These are phyloP conservation scores for Thalpophila matura DNA, from an alignment of 2,888 invertebrate species.

Conservation along the genomic window DNA sequence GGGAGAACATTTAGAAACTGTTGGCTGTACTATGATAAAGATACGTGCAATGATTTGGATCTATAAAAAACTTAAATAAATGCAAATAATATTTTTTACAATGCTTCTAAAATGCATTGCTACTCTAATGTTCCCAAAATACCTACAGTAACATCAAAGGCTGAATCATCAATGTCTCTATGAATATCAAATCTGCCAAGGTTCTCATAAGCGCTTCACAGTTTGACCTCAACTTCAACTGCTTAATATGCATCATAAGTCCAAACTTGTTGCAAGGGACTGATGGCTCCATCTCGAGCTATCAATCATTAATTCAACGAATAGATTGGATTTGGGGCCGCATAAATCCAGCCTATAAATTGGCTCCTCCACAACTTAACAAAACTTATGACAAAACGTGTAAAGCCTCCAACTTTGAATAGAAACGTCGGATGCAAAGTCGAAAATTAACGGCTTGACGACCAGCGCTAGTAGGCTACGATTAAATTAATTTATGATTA, in stretches of 20 bases:
- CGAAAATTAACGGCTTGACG: conserved; percentile 44
- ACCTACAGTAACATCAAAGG: conserved; percentile 13
- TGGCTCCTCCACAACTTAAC: conserved; percentile 64
- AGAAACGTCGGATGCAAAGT: conserved; percentile 66
- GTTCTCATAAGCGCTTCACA: conserved; percentile 12
- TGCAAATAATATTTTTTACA: neutral
- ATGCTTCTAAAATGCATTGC: too few relatives aligned
- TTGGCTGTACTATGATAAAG: too few relatives aligned
- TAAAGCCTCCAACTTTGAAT: conserved; percentile 61
- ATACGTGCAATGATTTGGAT: too few relatives aligned
- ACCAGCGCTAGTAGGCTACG: neutral
- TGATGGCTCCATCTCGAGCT: conserved; percentile 62
- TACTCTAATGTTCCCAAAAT: neutral
- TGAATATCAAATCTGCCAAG: conserved; percentile 36
- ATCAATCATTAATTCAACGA: conserved; percentile 74
- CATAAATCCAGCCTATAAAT: conserved; percentile 70
- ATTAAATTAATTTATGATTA: neutral
- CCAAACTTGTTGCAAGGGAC: conserved; percentile 63
- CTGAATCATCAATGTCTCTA: conserved; percentile 40
- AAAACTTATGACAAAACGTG: conserved; percentile 69
- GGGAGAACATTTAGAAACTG: too few relatives aligned
- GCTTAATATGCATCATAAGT: conserved; percentile 66
- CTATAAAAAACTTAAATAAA: too few relatives aligned
- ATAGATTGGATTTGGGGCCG: conserved; percentile 73
- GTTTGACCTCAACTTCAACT: conserved; percentile 40